These are phyloP conservation scores for Dromiciops gliroides DNA, from an alignment of 2,113 vertebrate genomes.

Conservation along the genomic window DNA sequence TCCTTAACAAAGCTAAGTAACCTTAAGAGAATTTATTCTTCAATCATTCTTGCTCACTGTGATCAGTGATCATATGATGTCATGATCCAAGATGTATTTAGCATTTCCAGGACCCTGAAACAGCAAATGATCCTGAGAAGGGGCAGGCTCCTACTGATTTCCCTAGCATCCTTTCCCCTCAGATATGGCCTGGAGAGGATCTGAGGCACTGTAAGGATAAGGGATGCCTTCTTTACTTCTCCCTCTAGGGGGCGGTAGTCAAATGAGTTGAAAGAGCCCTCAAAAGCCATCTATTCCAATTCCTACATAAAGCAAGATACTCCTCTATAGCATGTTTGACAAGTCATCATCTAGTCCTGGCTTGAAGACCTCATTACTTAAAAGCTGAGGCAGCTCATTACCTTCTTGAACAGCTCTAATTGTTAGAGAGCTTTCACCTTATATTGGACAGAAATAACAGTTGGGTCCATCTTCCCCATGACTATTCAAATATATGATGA, in stretches of 20 bases:
- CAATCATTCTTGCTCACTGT: too few relatives aligned
- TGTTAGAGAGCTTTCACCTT: conserved; percentile 10
- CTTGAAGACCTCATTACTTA: background rate
- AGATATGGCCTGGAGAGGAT: background rate
- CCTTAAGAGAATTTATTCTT: too few relatives aligned
- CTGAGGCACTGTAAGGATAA: background rate
- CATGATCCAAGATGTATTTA: too few relatives aligned
- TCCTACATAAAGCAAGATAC: background rate
- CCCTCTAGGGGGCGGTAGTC: background rate
- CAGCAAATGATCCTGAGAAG: background rate
- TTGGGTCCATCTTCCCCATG: background rate
- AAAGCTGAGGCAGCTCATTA: background rate
- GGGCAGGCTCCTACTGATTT: background rate
- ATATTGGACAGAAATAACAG: background rate
- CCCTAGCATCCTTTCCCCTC: background rate
- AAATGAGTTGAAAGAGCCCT: background rate
- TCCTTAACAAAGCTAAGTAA: too few relatives aligned
- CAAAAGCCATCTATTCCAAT: background rate
- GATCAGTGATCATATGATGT: too few relatives aligned
- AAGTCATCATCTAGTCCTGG: background rate
- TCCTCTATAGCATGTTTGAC: conserved; percentile 2
- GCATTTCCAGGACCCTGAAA: too few relatives aligned
- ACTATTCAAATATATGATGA: background rate
- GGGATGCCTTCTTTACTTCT: background rate
- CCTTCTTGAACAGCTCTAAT: background rate